A percentile compares a stretch with the other conserved stretches of the same genome.
phyloP scores from a whole-genome alignment of 2,888 invertebrate species.

The Orchesella flavescens region DNA sequence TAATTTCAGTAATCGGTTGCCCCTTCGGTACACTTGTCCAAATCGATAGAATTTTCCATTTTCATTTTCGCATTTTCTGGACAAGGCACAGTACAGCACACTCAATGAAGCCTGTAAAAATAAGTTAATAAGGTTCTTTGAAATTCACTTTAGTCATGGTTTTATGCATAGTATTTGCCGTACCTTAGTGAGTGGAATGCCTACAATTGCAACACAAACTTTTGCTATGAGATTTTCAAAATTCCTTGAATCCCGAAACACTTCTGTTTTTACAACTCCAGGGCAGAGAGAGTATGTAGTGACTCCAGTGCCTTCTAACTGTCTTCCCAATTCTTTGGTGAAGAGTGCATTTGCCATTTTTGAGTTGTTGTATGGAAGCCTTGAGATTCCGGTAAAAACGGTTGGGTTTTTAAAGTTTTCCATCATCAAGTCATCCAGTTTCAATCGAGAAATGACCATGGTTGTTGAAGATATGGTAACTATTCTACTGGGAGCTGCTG shows the following conservation, averaged over 20 bases:
- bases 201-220: neutral
- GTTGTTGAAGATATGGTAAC: conserved; percentile 83
- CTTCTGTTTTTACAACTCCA: conserved; percentile 82
- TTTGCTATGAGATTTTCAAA: neutral
- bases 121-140: neutral
- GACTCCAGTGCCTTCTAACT: conserved; percentile 77
- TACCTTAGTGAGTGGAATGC: conserved; percentile 12
- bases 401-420: conserved; percentile 77
- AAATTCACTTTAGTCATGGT: too few relatives aligned
- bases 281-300: conserved; percentile 83
- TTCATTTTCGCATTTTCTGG: conserved; percentile 80
- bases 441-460: conserved; percentile 81
- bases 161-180: too few relatives aligned
- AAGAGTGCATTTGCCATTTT: conserved; percentile 86
- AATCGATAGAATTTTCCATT: conserved; percentile 84
- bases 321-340: conserved; percentile 79
- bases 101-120: conserved; percentile 77
- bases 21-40: conserved; percentile 39
- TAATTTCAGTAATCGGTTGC: conserved; percentile 74
- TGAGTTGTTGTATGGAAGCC: conserved; percentile 77
- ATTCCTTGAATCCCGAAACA: neutral
- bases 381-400: conserved; percentile 20
- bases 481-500: conserved; percentile 80
- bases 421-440: conserved; percentile 81
- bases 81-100: conserved; percentile 85